Percentiles rank a stretch among this genome's conserved stretches.
These are phyloP conservation scores for Heliconius hortense DNA, from an alignment of 2,888 invertebrate genomes.

Conservation along the genomic window DNA sequence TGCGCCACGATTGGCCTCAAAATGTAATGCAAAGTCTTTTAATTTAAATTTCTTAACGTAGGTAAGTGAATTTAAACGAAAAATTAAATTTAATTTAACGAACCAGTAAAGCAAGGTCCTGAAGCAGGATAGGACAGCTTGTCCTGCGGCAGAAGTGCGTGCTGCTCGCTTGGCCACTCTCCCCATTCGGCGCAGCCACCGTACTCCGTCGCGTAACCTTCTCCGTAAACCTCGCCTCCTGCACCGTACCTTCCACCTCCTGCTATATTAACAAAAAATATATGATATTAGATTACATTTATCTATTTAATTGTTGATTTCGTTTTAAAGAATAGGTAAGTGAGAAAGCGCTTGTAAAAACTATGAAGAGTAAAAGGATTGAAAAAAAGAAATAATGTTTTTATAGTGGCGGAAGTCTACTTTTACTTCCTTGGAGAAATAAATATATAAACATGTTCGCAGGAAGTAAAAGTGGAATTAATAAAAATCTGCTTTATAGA, in stretches of 20 bases:
- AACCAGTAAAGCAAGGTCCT: slow-evolving; percentile 85
- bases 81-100: slow-evolving; percentile 17
- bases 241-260: slow-evolving; percentile 68
- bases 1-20: background rate
- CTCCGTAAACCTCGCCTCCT: slow-evolving; percentile 71
- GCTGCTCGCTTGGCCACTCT: slow-evolving; percentile 77
- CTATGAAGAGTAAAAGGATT: background rate
- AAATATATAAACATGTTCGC: slow-evolving; percentile 12
- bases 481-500: background rate
- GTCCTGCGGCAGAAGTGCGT: slow-evolving; percentile 77
- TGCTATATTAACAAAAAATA: slow-evolving; percentile 49
- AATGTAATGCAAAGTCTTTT: background rate
- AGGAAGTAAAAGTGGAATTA: slow-evolving; percentile 24
- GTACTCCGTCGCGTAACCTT: slow-evolving; percentile 74
- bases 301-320: background rate
- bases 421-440: slow-evolving; percentile 31
- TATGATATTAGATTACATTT: background rate
- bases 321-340: background rate
- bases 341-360: background rate
- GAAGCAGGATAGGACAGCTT: slow-evolving; percentile 78
- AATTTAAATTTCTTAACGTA: background rate
- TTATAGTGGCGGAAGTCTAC: slow-evolving; percentile 23
- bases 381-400: slow-evolving; percentile 7
- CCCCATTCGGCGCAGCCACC: slow-evolving; percentile 75
- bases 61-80: background rate